These are phyloP conservation scores for Burhinus oedicnemus DNA, from an alignment of 2,113 vertebrate genomes.

Conservation along the genomic window DNA sequence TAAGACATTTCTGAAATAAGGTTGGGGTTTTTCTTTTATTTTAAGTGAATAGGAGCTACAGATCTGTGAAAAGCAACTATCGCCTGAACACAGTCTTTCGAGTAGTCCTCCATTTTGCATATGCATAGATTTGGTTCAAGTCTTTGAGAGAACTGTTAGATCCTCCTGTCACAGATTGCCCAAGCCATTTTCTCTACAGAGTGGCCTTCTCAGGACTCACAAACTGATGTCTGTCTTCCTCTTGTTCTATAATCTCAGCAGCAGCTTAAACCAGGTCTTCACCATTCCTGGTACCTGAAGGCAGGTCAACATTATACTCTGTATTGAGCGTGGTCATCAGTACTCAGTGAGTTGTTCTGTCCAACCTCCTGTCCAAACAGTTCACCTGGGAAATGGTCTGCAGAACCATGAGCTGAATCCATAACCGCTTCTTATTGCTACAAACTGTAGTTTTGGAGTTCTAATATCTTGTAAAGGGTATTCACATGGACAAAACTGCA, in stretches of 20 bases:
- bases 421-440: neutral
- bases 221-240: neutral
- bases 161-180: neutral
- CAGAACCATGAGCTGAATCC: neutral
- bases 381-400: neutral
- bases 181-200: neutral
- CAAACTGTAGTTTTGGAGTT: neutral
- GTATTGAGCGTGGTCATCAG: fast-evolving
- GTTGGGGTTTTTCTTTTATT: neutral
- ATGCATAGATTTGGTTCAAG: neutral
- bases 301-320: neutral
- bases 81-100: neutral
- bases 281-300: neutral
- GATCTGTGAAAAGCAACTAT: neutral
- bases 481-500: neutral
- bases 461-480: neutral
- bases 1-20: neutral
- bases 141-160: neutral
- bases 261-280: neutral
- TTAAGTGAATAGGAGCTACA: neutral
- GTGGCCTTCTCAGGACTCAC: neutral
- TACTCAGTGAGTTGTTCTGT: neutral
- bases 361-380: neutral
- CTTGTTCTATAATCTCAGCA: neutral
- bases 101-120: neutral